Evolutionary conservation across 2,888 invertebrate genomes (phyloP), one percentile per base, ranked within the genome.

Genomic region (Pteria penguin): DNA sequence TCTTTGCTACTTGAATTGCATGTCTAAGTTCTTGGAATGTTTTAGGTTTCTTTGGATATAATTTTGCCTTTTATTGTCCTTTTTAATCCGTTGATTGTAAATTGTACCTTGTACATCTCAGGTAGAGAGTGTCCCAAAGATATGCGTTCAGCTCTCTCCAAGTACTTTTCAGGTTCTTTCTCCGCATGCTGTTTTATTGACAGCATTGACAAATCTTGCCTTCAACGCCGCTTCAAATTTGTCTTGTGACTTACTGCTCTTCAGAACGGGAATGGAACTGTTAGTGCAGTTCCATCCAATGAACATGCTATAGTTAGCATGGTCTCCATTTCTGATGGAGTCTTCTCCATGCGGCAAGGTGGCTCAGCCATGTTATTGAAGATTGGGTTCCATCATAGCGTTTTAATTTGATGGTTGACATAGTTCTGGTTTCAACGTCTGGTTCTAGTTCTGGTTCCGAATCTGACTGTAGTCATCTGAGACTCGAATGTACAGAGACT

Each of bases 21-120:
- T 57, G 57, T 57, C 57, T 57, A 8, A 57, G 22, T 22, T 57
- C n/a, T 22, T 57, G 57, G 57, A 57, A 57, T 14, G 57, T 57
- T 57, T 18, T 57, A 8, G 57, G 57, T 22, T n/a, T 57, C 1
- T 24, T 22, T 57, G 5, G 57, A 57, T 8, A 57, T 18, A 24
- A 57, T 22, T 57, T 57, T 57, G n/a, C 57, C 57, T 22, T 8
- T 57, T 22, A 57, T 24, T 18, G 11, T 18, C 24, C 22, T 57
- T 57, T 57, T 22, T 22, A 57, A 24, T 57, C 45, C 45, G 18
- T 45, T 45, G 8, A 45, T 18, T 14, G 45, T 18, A 45, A 45
- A 45, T 45, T 45, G 45, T 45, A 45, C 45, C 18, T 45, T 45
- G 18, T 57, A 57, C 22, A 18, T 8, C 1, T 57, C 57, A 8